Evolutionary conservation across 2,888 invertebrate genomes (phyloP).

Genomic region (Epinotia ramella): DNA sequence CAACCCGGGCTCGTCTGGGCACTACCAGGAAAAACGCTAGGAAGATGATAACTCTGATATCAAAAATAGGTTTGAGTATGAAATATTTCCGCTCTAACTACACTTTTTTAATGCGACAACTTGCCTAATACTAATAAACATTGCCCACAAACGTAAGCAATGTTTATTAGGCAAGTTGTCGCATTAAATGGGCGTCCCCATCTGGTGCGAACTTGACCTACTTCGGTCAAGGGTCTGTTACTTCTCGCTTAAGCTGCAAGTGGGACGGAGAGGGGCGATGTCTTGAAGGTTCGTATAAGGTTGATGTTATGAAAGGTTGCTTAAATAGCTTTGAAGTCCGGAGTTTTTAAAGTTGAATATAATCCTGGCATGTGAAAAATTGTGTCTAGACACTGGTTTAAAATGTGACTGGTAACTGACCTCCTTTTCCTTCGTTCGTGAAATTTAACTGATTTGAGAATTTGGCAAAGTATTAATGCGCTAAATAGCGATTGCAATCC

Average conservation of each 20-base stretch:
- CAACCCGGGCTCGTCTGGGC: too few relatives aligned
- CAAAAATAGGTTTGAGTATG: not conserved
- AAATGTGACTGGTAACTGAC: not conserved
- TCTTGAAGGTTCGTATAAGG: slow-evolving; percentile 40
- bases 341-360: slow-evolving; percentile 14
- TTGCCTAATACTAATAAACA: too few relatives aligned
- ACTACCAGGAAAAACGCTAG: too few relatives aligned
- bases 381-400: slow-evolving; percentile 8
- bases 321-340: slow-evolving; percentile 2
- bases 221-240: slow-evolving; percentile 36
- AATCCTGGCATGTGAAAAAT: not conserved
- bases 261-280: slow-evolving; percentile 6
- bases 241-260: slow-evolving; percentile 2
- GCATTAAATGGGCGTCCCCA: slow-evolving; percentile 39
- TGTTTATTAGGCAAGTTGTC: slow-evolving; percentile 42
- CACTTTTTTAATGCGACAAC: too few relatives aligned
- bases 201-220: slow-evolving; percentile 43
- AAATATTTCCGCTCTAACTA: not conserved
- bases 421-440: not conserved
- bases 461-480: not conserved
- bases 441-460: not conserved
- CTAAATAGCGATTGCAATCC: too few relatives aligned
- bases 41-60: too few relatives aligned
- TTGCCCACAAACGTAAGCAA: slow-evolving; percentile 34
- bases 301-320: slow-evolving; percentile 33